Percentiles rank a stretch among this genome's conserved stretches.
Evolutionary conservation across 2,797 vertebrate genomes (phyloP).

Genomic region (Ataeniobius toweri): DNA sequence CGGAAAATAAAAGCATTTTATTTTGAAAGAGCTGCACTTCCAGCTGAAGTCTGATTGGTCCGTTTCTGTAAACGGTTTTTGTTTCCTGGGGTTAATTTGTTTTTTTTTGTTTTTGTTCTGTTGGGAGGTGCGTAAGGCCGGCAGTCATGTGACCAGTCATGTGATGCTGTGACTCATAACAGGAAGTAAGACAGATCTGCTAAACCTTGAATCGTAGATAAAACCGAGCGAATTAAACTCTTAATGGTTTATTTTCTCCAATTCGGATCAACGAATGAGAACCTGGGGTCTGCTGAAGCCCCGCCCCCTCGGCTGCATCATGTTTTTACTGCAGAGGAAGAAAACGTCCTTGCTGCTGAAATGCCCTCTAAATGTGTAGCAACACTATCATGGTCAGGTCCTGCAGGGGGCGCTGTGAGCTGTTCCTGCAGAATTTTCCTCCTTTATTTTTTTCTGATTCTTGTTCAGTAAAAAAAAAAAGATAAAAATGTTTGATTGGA

Average conservation of each 20-base stretch:
- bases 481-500: neutral
- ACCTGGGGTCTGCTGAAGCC: neutral
- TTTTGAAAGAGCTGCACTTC: neutral
- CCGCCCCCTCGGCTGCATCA: neutral
- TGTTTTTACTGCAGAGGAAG: neutral
- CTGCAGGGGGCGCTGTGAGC: neutral
- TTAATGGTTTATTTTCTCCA: neutral
- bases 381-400: neutral
- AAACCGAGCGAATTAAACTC: too few species aligned
- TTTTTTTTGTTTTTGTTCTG: neutral
- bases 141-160: neutral
- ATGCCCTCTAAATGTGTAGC: neutral
- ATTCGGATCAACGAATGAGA: neutral
- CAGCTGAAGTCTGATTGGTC: neutral
- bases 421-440: neutral
- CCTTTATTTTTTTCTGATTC: neutral
- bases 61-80: neutral
- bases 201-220: neutral
- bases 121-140: neutral
- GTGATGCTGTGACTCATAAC: neutral
- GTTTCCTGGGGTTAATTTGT: neutral
- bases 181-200: neutral
- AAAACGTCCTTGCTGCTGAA: neutral
- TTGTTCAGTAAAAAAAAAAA: neutral
- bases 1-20: neutral